Evolutionary conservation across 2,888 invertebrate genomes (phyloP).

Genomic region (Tetramorium bicarinatum): DNA sequence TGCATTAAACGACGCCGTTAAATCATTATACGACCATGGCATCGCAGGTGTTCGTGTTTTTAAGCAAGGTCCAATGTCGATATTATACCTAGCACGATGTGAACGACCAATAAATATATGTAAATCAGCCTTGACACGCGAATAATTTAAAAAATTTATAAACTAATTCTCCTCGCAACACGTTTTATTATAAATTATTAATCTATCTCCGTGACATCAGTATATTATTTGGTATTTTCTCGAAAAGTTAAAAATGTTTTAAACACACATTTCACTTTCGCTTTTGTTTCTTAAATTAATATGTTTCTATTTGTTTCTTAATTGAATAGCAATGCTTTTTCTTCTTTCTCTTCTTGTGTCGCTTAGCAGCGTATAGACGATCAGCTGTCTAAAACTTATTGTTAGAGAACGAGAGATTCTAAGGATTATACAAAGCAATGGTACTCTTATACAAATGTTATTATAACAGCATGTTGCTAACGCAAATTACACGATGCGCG

Average conservation of each 20-base stretch:
- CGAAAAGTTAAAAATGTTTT: neutral
- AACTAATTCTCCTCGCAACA: conserved; percentile 6
- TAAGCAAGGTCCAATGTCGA: conserved; percentile 42
- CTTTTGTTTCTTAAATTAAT: neutral
- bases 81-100: conserved; percentile 6
- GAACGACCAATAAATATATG: conserved; percentile 36
- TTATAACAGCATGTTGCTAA: conserved; percentile 19
- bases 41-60: conserved; percentile 26
- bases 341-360: neutral
- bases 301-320: neutral
- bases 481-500: conserved; percentile 33
- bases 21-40: conserved; percentile 34
- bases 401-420: neutral
- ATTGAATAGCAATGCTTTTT: conserved; percentile 16
- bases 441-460: conserved; percentile 17
- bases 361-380: neutral
- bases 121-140: conserved; percentile 8
- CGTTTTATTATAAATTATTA: conserved; percentile 12
- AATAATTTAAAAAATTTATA: conserved; percentile 6
- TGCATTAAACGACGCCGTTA: conserved; percentile 42
- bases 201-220: neutral
- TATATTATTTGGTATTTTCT: neutral
- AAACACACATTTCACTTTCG: neutral
- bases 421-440: conserved; percentile 2
- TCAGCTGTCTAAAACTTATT: neutral